Percentiles rank a stretch among this genome's conserved stretches.
phyloP scores from a whole-genome alignment of 2,113 vertebrate genomes.

The Gasterosteus aculeatus region DNA sequence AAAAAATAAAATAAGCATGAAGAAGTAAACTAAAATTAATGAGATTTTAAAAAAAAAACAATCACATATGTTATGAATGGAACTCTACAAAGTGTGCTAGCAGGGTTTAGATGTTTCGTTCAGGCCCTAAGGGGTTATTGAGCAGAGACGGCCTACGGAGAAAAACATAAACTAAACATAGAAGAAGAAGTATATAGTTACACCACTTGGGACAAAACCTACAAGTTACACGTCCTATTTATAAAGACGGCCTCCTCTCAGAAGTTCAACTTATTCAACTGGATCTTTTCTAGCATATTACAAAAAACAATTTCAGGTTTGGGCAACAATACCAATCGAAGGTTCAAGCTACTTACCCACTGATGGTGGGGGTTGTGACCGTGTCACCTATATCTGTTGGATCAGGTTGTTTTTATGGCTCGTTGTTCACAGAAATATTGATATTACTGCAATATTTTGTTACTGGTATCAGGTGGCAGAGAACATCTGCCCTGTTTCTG shows the following conservation, averaged over 20 bases:
- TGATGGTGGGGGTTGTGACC: too few species aligned
- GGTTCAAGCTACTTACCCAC: too few species aligned
- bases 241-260: background rate
- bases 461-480: background rate
- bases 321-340: too few species aligned
- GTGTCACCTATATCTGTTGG: too few species aligned
- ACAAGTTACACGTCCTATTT: conserved; percentile 5
- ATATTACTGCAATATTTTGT: background rate
- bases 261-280: background rate
- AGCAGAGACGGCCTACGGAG: conserved; percentile 21
- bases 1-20: background rate
- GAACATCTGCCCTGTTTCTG: background rate
- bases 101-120: background rate
- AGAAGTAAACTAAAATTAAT: background rate
- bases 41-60: background rate
- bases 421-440: background rate
- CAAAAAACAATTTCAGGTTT: too few species aligned
- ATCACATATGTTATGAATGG: background rate
- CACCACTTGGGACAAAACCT: conserved; percentile 24
- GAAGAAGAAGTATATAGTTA: conserved; percentile 7
- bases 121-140: conserved; percentile 26
- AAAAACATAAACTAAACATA: conserved; percentile 12
- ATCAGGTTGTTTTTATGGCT: too few species aligned
- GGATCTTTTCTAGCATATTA: background rate
- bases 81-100: background rate